Base-by-base conservation (phyloP, 2,113 vertebrate species). In the Chaetorhynchus papuensis region DNA sequence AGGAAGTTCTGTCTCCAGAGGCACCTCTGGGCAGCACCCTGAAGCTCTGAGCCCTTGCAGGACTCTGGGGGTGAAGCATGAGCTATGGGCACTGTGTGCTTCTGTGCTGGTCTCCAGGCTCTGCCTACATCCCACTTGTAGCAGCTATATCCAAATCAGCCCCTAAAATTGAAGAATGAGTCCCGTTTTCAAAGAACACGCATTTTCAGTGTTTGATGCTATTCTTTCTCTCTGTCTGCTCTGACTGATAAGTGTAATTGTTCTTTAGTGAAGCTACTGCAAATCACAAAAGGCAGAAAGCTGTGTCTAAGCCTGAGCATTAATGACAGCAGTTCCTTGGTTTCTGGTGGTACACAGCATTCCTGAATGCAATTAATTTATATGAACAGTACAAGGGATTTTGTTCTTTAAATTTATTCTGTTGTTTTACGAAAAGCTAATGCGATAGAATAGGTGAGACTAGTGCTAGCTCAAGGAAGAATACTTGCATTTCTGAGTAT, bases 341-440 rank as follows among this genome's bases (percentile, higher is more conserved):
- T 94, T 92, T 94, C 88, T 85, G 66, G 45, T 90, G 74, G 70
- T 52, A 61, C 45, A 59, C 45, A 68, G 42, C 4, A 5, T 60
- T 52, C 57, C 87, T 76, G 60, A 78, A 77, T 81, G 56, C 77
- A 93, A 52, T 90, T 92, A 75, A 91, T 97, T 95, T 85, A 77
- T 50, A 96, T 72, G 80, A 94, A 83, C 12, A 49, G 61, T 83
- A 76, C 33, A 80, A 78, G 39, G 47, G 60, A 87, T 89, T 92
- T 93, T 82, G n/a, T 45, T 80, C 80, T 65, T 49, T 82, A 94
- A 87, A 87, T 79, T 81, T 80, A 83, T 70, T 96, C 75, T 49
- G 27, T 85, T 93, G 59, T 87, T 90, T 81, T 53, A 81, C 64
- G 72, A 68, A 94, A 77, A 71, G 26, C 47, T 76, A 84, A 85